Percentiles rank a stretch among this genome's conserved stretches.
These are phyloP conservation scores for Gryon sp. DNA, from an alignment of 1,140 invertebrate genomes.

Conservation along the genomic window DNA sequence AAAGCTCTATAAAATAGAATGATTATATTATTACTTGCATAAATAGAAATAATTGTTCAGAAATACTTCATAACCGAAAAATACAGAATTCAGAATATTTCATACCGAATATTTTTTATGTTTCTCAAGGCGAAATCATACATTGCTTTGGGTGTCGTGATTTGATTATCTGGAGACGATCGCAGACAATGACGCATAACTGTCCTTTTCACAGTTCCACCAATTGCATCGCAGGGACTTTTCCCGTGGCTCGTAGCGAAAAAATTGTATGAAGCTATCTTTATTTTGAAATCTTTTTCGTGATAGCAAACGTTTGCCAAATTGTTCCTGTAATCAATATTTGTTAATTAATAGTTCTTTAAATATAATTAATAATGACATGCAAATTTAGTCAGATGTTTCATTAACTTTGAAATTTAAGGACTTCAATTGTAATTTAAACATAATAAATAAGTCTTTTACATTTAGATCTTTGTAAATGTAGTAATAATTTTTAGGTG, in stretches of 20 bases:
- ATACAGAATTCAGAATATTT: too few relatives aligned
- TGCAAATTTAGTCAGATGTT: too few relatives aligned
- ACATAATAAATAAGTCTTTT: background rate
- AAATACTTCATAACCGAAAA: background rate
- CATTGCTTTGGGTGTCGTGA: constrained; percentile 27
- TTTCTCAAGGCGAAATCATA: constrained; percentile 5
- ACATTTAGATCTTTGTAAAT: background rate
- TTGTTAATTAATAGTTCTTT: background rate
- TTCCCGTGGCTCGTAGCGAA: constrained; percentile 69
- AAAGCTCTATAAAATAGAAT: constrained; percentile 9
- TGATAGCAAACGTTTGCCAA: constrained; percentile 12
- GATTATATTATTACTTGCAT: background rate
- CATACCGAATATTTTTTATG: constrained; percentile 7
- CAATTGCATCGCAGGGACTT: constrained; percentile 54
- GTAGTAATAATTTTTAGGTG: too few relatives aligned
- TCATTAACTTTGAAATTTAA: too few relatives aligned
- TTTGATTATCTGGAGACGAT: constrained; percentile 29
- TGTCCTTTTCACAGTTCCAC: constrained; percentile 46
- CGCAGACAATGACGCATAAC: constrained; percentile 37
- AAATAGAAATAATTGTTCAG: constrained; percentile 2
- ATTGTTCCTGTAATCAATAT: constrained; percentile 10
- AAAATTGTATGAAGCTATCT: constrained; percentile 43
- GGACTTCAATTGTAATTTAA: too few relatives aligned
- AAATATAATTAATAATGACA: too few relatives aligned
- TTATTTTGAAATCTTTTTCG: constrained; percentile 14